Base-by-base conservation (phyloP, 2,888 invertebrate species). In the Mechanitis mazaeus region DNA sequence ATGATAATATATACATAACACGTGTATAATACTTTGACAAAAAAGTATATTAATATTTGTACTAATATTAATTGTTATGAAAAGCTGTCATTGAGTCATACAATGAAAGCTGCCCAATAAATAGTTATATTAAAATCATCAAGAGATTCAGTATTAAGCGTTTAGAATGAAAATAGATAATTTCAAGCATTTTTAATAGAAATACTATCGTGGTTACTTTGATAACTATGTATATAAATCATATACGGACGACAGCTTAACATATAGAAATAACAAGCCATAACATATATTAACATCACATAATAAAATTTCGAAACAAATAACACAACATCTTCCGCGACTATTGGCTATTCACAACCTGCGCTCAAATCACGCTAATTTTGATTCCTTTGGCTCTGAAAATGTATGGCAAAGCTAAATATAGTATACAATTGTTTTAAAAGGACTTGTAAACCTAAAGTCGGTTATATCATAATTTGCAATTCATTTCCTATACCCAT, bases 261-360 rank as follows among this genome's bases (percentile, higher is more conserved):
- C 66, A 64, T 64, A 69, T 68, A 60, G 60, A 72, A 63, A 66
- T 66, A 73, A 74, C 73, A 74, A 71, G 71, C 69, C 69, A 69
- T 72, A 71, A 71, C 69, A 71, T 71, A 66, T 74, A 54, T 71
- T 71, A 85, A 84, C 81, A 80, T 79, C 71, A 76, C 72, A 75
- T 75, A 77, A 84, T 86, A 85, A 83, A 85, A 81, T 87, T 85
- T 86, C 68, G 79, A 79, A 83, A 79, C 77, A 78, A 83, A 80
- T 74, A 87, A 85, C 82, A 80, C 75, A 84, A 83, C 78, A 80
- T 77, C 63, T 72, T 74, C 72, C 64, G 74, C 70, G 65, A 74
- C 75, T 76, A 77, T 72, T 73, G 73, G 76, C 78, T 80, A 81
- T 74, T 84, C 84, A 85, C 85, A 87, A 86, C 86, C 84, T 68